Base-by-base conservation (phyloP, 2,888 invertebrate genomes). In the Drosophila neoperkinsi region DNA sequence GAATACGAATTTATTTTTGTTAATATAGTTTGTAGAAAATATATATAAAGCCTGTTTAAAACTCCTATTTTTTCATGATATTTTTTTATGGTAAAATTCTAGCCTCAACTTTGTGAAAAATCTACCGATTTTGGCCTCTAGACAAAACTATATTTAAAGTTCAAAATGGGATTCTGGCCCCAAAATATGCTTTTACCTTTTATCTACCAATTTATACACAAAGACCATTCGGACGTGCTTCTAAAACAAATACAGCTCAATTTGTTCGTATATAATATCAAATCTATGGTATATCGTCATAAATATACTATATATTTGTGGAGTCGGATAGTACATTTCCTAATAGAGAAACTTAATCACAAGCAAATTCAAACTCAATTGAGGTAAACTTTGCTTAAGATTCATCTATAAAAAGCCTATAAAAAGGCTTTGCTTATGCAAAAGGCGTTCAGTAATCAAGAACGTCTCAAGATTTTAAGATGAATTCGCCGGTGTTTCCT, bases 21-120 rank as follows among this genome's bases (percentile, higher is more conserved):
- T 82, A 64, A 43, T 64, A 43, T 72, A 79, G 80, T 76, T 67
- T 62, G 11, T 60, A 84, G 80, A 49, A 31, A 41, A 63, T 59
- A n/a, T 73, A 67, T 9, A 53, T 3, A 36, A 50, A 46, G 4
- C 16, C 2, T 25, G 16, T 46, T 46, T 25, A 25, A 46, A 38
- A 25, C 4, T 25, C 9, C 4, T 16, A 21, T 11, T 2, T n/a
- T n/a, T 5, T n/a, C 1, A 11, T 43, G n/a, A 11, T 11, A 11
- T 21, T 46, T 21, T 43, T 13, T 21, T 13, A 7, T n/a, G 0
- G 46, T 46, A 7, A 21, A 13, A 21, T 13, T 13, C 13, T 21
- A 13, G 21, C 7, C 21, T 13, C 21, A 21, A 1, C 7, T 41
- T n/a, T 41, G n/a, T 10, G 10, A 10, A n/a, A 41, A n/a, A n/a